Base-by-base conservation (phyloP, 1,140 invertebrate species). In the Melipona quadrifasciata region DNA sequence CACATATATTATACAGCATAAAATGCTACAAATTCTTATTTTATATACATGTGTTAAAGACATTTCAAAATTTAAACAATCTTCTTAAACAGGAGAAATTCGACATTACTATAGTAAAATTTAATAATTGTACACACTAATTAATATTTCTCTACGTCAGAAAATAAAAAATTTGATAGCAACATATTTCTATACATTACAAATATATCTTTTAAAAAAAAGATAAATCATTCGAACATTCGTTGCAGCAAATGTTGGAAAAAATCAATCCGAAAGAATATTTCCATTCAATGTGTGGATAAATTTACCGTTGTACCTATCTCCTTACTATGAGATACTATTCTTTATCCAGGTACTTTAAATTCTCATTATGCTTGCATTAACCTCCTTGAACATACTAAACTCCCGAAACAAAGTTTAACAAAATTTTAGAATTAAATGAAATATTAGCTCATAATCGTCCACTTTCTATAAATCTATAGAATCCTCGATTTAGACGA, bases 251-350 rank as follows among this genome's bases (percentile, higher is more conserved):
- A 39, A 85, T 67, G 5, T 19, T 24, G 64, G 31, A 16, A 80
- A 2, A n/a, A 89, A 91, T 17, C 68, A 73, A 51, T 80, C 86
- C 0, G 85, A 91, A 6, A 81, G 86, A 21, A n/a, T 47, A 34
- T 34, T 86, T 21, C 90, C 85, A 0, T 90, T 90, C 39, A 87
- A 90, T 16, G 24, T 91, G 8, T 91, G 85, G 85, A 0, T 91
- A 17, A 70, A 89, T 53, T 72, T 87, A 57, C 87, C 84, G 5
- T 61, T 70, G 24, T 67, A 1, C 57, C 1, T 17, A 2, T 19
- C 88, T 2, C 90, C 90, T 0, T 91, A 86, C 34, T 91, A 87
- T 31, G 90, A 91, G 64, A 1, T 83, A 1, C 65, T 73, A 57
- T 91, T 86, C 14, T 2, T 14, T 1, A 17, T 85, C 10, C 71